These are phyloP conservation scores for Crossocerus cetratus DNA, from an alignment of 2,888 invertebrate species.

Conservation along the genomic window DNA sequence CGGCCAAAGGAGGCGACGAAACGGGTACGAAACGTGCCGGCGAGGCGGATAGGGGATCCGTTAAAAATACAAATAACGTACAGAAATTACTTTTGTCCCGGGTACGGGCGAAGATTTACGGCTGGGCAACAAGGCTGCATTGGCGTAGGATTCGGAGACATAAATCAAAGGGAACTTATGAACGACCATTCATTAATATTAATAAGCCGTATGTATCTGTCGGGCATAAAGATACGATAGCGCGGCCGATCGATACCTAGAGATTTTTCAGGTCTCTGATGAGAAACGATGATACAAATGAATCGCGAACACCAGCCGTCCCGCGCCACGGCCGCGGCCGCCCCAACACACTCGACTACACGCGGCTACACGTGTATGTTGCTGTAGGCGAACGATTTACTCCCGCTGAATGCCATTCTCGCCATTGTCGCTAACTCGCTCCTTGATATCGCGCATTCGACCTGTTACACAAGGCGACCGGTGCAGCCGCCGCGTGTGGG, in stretches of 20 bases:
- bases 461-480: background rate
- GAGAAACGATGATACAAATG: conserved; percentile 60
- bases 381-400: conserved; percentile 19
- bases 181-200: conserved; percentile 75
- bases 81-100: conserved; percentile 75
- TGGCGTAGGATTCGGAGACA: conserved; percentile 71
- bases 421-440: conserved; percentile 11
- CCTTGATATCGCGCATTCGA: conserved; percentile 23
- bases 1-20: conserved; percentile 35
- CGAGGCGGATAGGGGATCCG: conserved; percentile 44
- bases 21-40: conserved; percentile 45
- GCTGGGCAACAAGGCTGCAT: conserved; percentile 73
- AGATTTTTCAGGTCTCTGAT: conserved; percentile 55
- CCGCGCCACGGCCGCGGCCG: background rate
- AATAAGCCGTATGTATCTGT: conserved; percentile 74
- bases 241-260: conserved; percentile 61
- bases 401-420: conserved; percentile 3
- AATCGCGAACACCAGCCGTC: conserved; percentile 37
- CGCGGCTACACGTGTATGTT: background rate
- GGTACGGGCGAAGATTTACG: conserved; percentile 72
- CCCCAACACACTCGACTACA: background rate
- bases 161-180: conserved; percentile 73
- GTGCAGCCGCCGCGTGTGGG: conserved; percentile 40
- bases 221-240: conserved; percentile 70
- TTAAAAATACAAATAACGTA: conserved; percentile 75